phyloP scores from a whole-genome alignment of 2,113 vertebrate genomes.

The Nasalis larvatus region DNA sequence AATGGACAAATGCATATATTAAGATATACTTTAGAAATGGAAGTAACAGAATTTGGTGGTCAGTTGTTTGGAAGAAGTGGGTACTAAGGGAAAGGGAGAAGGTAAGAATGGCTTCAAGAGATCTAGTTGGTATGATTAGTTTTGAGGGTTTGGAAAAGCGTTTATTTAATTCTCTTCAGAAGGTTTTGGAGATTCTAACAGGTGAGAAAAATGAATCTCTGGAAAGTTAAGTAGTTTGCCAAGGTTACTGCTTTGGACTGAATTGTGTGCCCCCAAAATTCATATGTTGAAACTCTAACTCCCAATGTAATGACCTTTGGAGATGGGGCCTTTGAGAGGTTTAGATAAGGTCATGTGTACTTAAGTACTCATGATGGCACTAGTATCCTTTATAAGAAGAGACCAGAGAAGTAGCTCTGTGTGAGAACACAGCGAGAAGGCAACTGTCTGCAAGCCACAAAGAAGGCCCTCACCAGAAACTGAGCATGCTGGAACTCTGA shows the following conservation, averaged over 20 bases:
- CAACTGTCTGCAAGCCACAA: neutral
- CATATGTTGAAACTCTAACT: neutral
- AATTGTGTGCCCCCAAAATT: neutral
- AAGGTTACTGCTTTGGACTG: neutral
- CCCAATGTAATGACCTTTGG: neutral
- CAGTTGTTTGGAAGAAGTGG: neutral
- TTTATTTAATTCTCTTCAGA: neutral
- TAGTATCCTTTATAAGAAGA: neutral
- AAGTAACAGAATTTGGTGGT: neutral
- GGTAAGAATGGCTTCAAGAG: neutral
- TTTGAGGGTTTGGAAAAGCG: neutral
- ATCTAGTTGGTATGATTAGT: neutral
- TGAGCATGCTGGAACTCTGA: neutral
- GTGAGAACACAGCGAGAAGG: neutral
- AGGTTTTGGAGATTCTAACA: neutral
- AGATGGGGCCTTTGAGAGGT: neutral
- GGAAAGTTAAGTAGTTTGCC: conserved; percentile 1
- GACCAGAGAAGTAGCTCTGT: neutral
- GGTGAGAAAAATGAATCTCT: conserved; percentile 11
- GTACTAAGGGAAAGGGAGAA: neutral
- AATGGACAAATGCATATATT: neutral
- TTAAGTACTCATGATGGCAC: neutral
- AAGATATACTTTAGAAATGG: conserved; percentile 1
- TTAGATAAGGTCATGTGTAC: neutral
- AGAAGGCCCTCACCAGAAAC: neutral